Conservation (phyloP, 2,888 invertebrate genomes). For the Perizoma flavofasciatum region DNA sequence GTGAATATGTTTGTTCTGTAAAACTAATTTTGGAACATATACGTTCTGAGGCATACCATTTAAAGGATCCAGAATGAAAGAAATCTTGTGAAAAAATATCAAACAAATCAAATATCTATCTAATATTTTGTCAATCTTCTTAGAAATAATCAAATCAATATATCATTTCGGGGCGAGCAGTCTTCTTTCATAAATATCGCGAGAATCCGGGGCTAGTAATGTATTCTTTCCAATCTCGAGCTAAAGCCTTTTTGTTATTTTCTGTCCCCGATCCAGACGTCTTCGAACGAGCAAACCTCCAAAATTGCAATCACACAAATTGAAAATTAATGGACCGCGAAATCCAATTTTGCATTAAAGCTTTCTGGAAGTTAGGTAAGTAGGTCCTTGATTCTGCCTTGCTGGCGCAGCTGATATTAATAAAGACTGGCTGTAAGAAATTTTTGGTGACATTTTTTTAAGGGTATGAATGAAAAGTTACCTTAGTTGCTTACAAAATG, state of each 20-base stretch:
- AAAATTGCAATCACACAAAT: conserved; percentile 83
- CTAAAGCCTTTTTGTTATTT: conserved; percentile 74
- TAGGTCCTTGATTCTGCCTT: conserved; percentile 56
- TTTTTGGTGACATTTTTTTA: conserved; percentile 24
- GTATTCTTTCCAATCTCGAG: conserved; percentile 70
- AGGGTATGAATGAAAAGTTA: background rate
- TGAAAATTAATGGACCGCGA: conserved; percentile 82
- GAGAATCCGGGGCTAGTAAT: conserved; percentile 50
- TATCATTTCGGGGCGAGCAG: conserved; percentile 21
- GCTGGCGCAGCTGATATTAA: conserved; percentile 45
- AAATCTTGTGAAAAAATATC: background rate
- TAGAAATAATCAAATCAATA: conserved; percentile 25
- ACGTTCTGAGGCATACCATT: too few species aligned
- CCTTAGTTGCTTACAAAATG: too few species aligned
- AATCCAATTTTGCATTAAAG: conserved; percentile 81
- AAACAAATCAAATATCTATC: background rate
- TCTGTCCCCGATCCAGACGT: conserved; percentile 69
- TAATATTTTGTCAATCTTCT: conserved; percentile 17
- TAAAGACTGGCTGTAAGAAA: conserved; percentile 32
- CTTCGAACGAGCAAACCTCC: conserved; percentile 77
- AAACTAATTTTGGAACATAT: too few species aligned
- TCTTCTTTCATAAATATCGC: conserved; percentile 32
- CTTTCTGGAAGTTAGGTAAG: conserved; percentile 64
- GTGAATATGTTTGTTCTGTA: too few species aligned
- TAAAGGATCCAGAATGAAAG: too few species aligned